A percentile compares a stretch with the other conserved stretches of the same genome.
phyloP scores from a whole-genome alignment of 2,113 vertebrate species.

The Fregetta grallaria region DNA sequence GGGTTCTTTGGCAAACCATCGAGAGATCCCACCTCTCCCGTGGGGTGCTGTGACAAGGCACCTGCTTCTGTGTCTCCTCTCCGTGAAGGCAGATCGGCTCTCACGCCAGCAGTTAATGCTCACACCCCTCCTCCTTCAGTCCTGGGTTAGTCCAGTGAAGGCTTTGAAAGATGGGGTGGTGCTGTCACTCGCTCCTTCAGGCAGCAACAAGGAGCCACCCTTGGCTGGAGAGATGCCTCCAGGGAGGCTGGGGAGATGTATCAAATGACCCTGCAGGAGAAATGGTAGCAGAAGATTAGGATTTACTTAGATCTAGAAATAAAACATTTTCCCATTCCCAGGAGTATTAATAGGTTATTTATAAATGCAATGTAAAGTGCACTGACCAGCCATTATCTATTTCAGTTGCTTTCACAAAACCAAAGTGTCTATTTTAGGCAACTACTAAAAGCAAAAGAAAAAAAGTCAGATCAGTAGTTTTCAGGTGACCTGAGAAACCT shows the following conservation, averaged over 20 bases:
- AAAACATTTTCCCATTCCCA: neutral
- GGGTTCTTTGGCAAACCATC: neutral
- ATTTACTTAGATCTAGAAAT: slow-evolving; percentile 5
- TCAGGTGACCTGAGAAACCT: neutral
- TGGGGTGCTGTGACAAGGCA: neutral
- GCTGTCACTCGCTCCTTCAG: neutral
- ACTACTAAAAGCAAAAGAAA: neutral
- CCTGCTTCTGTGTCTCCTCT: neutral
- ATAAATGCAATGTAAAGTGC: slow-evolving; percentile 12
- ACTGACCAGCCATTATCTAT: neutral
- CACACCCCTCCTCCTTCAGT: neutral
- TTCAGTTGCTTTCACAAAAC: neutral
- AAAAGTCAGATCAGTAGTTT: neutral
- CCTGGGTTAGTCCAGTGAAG: neutral
- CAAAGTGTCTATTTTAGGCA: neutral
- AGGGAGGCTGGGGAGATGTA: neutral
- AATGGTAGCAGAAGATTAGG: neutral
- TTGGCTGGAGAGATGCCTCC: neutral
- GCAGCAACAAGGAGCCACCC: neutral
- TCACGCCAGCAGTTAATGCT: neutral
- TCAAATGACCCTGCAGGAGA: neutral
- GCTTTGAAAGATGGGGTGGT: neutral
- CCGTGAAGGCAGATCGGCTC: neutral
- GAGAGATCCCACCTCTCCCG: neutral
- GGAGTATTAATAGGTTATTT: neutral